phyloP scores from a whole-genome alignment of 2,888 invertebrate species.

The Uropetala carovei region DNA sequence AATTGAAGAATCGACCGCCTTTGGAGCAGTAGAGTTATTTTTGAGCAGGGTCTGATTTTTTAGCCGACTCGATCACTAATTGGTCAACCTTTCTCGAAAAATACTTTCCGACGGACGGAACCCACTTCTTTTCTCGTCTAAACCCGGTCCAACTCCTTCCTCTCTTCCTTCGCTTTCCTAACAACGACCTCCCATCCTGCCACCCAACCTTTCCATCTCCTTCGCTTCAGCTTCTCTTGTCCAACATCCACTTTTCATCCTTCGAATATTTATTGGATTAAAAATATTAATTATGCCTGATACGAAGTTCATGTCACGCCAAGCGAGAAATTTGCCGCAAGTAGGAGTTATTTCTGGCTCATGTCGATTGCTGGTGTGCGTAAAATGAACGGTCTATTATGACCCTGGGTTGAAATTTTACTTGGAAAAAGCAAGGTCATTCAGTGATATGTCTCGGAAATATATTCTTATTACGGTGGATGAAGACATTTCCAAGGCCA shows the following conservation, averaged over 20 bases:
- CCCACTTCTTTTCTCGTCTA: too few relatives aligned
- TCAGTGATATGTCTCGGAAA: too few relatives aligned
- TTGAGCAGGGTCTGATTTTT: slow-evolving; percentile 22
- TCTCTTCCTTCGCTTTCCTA: background rate
- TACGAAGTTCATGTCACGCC: background rate
- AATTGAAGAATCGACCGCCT: slow-evolving; percentile 35
- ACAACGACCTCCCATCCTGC: background rate
- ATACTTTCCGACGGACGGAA: background rate
- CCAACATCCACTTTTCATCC: slow-evolving; percentile 19
- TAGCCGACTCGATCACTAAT: slow-evolving; percentile 1
- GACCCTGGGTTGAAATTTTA: background rate
- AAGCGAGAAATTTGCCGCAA: background rate
- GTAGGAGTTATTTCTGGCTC: background rate
- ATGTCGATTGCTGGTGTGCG: background rate
- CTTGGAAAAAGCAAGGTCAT: too few relatives aligned
- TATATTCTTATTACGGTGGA: too few relatives aligned
- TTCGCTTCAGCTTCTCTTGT: slow-evolving; percentile 2
- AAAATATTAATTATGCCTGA: background rate
- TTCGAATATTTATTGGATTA: slow-evolving; percentile 3
- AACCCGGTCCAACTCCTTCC: background rate
- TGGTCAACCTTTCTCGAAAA: slow-evolving; percentile 1
- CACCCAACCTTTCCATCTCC: background rate
- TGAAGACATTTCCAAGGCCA: too few relatives aligned
- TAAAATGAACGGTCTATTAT: background rate
- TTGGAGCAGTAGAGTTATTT: background rate